Base-by-base conservation (phyloP, 2,888 invertebrate species). In the Helobdella robusta region DNA sequence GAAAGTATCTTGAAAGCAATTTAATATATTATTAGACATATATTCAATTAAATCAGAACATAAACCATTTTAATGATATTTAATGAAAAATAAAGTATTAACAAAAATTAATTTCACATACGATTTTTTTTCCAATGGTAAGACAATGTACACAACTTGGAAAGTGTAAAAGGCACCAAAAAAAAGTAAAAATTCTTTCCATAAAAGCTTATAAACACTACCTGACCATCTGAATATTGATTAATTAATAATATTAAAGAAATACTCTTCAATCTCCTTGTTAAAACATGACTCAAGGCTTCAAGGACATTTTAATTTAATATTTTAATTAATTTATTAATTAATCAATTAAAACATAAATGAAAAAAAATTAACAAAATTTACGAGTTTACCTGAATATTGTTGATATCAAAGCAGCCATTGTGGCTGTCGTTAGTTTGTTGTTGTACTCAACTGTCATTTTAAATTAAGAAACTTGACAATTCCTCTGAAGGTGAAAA, bases 201-300 rank as follows among this genome's bases (percentile, higher is more conserved):
- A 93, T 69, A 93, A 87, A 72, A 93, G 82, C 81, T 93, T 93
- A 85, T 93, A 93, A 74, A 93, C 89, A 78, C 92, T 92, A 52
- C 92, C 93, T 72, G 86, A 85, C 93, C 93, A 93, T 84, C 91
- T 91, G 83, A 48, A 63, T 35, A 11, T 34, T 1, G 15, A 28
- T n/a, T 18, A 15, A 15, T 20, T 20, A 15, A 11, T 15, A 15
- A 8, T 20, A 52, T 23, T 23, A 18, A 20, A 58, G 34, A 30
- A 58, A 58, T n/a, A n/a, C n/a, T n/a, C n/a, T n/a, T n/a, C n/a
- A n/a, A n/a, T n/a, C n/a, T n/a, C n/a, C n/a, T n/a, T n/a, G n/a
- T n/a, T n/a, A n/a, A n/a, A n/a, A n/a, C n/a, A n/a, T n/a, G n/a
- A n/a, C n/a, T n/a, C n/a, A n/a, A n/a, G n/a, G n/a, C n/a, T n/a